phyloP scores from a whole-genome alignment of 1,140 invertebrate species.

The Cyclargus thomasi region DNA sequence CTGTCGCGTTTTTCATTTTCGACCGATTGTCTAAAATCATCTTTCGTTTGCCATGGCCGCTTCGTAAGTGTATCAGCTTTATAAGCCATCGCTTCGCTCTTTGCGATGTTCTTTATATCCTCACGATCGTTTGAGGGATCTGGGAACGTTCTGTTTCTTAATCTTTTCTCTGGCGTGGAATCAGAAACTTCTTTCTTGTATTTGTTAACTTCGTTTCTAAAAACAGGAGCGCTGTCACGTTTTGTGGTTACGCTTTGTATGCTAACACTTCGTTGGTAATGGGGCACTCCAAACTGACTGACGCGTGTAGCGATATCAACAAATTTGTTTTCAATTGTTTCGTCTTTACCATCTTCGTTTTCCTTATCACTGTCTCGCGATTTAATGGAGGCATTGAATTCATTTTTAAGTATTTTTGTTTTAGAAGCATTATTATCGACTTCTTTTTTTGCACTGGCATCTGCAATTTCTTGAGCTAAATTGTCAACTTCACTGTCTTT shows the following conservation, averaged over 20 bases:
- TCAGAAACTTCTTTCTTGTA: constrained; percentile 74
- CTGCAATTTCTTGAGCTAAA: constrained; percentile 73
- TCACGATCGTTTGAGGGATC: constrained; percentile 68
- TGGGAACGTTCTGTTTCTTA: constrained; percentile 71
- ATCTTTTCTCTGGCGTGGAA: constrained; percentile 67
- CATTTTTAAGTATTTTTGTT: constrained; percentile 57
- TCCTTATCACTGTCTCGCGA: constrained; percentile 81
- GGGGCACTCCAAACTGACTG: constrained; percentile 55
- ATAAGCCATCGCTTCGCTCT: constrained; percentile 59
- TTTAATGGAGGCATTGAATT: constrained; percentile 73
- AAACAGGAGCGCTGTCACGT: constrained; percentile 56
- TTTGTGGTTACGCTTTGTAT: constrained; percentile 60
- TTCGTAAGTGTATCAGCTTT: constrained; percentile 68
- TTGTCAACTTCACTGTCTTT: constrained; percentile 80
- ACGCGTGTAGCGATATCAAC: constrained; percentile 65
- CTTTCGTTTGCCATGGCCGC: constrained; percentile 60
- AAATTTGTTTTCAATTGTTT: constrained; percentile 55
- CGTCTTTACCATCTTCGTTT: constrained; percentile 73
- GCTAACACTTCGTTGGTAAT: constrained; percentile 64
- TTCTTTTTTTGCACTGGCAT: constrained; percentile 49
- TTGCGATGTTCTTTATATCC: constrained; percentile 62
- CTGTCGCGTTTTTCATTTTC: constrained; percentile 53
- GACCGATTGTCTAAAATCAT: constrained; percentile 48
- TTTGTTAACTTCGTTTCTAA: constrained; percentile 58
- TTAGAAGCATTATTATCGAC: constrained; percentile 37